Percentiles rank a stretch among this genome's conserved stretches.
phyloP scores from a whole-genome alignment of 2,113 vertebrate species.

The Sceloporus tristichus region DNA sequence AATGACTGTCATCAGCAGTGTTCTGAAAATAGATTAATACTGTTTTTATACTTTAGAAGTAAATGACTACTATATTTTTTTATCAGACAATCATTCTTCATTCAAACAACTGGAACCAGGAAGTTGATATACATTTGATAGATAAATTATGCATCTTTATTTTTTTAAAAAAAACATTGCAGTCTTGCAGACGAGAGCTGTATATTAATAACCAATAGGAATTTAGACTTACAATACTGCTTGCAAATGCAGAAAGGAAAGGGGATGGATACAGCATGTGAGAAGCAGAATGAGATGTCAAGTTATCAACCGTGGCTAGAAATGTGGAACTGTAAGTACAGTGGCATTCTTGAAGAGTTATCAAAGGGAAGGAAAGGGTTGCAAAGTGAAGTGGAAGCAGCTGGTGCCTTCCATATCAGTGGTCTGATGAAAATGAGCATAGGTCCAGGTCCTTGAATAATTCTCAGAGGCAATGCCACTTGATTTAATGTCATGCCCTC shows the following conservation, averaged over 20 bases:
- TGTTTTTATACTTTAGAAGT: background rate
- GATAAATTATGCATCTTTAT: background rate
- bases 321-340: background rate
- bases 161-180: background rate
- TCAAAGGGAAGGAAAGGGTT: background rate
- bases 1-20: background rate
- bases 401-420: too few species aligned
- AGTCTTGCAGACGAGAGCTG: background rate
- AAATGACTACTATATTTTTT: background rate
- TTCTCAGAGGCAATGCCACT: too few species aligned
- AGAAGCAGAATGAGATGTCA: background rate
- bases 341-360: background rate
- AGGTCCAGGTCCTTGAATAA: too few species aligned
- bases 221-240: too few species aligned
- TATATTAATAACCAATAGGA: background rate
- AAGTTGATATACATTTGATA: background rate
- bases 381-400: too few species aligned
- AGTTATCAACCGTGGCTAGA: background rate
- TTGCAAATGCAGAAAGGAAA: background rate
- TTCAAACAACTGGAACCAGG: background rate
- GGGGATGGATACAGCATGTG: background rate
- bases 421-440: too few species aligned
- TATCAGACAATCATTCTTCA: background rate
- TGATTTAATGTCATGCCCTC: background rate
- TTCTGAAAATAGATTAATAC: conserved; percentile 2